phyloP scores from a whole-genome alignment of 2,797 vertebrate genomes.

The Darevskia mixta region DNA sequence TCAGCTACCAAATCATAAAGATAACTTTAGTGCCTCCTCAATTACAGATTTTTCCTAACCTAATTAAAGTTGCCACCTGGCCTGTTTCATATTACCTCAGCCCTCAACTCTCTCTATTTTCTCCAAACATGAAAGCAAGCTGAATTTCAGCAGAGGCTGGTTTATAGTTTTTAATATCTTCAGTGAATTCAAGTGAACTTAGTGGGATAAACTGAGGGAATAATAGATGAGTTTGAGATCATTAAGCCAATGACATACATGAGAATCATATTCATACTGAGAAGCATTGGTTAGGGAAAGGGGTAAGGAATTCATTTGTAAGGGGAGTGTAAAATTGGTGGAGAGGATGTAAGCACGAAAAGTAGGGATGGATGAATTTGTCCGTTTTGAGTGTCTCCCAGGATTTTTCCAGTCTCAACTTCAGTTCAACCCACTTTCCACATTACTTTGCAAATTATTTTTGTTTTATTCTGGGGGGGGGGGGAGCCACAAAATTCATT shows the following conservation, averaged over 20 bases:
- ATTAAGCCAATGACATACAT: constrained; percentile 9
- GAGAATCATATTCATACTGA: constrained; percentile 33
- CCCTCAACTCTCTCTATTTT: neutral
- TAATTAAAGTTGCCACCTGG: constrained; percentile 37
- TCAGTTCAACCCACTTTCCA: too few relatives aligned
- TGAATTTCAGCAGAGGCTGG: constrained; percentile 35
- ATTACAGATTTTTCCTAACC: constrained; percentile 9
- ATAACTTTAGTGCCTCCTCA: constrained; percentile 4
- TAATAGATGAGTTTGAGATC: constrained; percentile 40
- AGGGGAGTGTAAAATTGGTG: neutral
- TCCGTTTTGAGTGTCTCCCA: too few relatives aligned
- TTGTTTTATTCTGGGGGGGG: too few relatives aligned
- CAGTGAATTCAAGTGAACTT: constrained; percentile 14
- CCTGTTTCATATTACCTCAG: neutral
- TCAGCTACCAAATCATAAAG: neutral
- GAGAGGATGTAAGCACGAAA: neutral
- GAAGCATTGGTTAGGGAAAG: neutral
- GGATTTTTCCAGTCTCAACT: too few relatives aligned
- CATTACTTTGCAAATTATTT: too few relatives aligned
- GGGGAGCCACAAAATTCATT: too few relatives aligned
- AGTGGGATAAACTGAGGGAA: constrained; percentile 23
- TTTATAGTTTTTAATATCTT: constrained; percentile 43
- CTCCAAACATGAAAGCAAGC: neutral
- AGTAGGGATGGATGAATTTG: neutral
- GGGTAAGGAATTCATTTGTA: neutral